These are phyloP conservation scores for Blera fallax DNA, from an alignment of 2,888 invertebrate species.

Conservation along the genomic window DNA sequence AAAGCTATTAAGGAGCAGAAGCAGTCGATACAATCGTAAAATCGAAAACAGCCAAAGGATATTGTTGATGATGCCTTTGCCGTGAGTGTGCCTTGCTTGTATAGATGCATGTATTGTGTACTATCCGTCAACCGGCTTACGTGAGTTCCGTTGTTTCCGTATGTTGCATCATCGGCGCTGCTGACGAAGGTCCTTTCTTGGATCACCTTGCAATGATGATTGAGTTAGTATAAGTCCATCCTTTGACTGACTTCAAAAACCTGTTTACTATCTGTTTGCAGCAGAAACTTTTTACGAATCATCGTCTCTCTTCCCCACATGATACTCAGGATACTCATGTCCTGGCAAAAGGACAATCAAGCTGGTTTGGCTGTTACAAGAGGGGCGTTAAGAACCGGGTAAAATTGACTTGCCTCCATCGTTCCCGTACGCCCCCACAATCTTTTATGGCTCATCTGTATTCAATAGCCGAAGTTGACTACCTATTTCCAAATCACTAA, in stretches of 20 bases:
- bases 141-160: not conserved
- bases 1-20: not conserved
- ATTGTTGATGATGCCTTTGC: slow-evolving; percentile 16
- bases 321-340: not conserved
- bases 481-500: slow-evolving; percentile 63
- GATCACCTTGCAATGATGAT: slow-evolving; percentile 32
- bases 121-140: not conserved
- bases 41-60: slow-evolving; percentile 58
- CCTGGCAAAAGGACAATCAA: slow-evolving; percentile 10
- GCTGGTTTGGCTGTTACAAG: slow-evolving; percentile 14
- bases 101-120: not conserved
- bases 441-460: slow-evolving; percentile 58
- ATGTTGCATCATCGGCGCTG: not conserved
- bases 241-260: slow-evolving; percentile 31
- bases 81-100: not conserved
- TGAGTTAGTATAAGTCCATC: slow-evolving; percentile 15
- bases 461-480: slow-evolving; percentile 55
- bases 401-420: not conserved
- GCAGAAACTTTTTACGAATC: slow-evolving; percentile 30
- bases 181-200: slow-evolving; percentile 23
- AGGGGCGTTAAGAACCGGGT: slow-evolving; percentile 1
- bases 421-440: not conserved
- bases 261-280: slow-evolving; percentile 46
- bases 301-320: slow-evolving; percentile 1
- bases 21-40: slow-evolving; percentile 50